phyloP scores from a whole-genome alignment of 2,888 invertebrate species.

The Syrista parreyssii region DNA sequence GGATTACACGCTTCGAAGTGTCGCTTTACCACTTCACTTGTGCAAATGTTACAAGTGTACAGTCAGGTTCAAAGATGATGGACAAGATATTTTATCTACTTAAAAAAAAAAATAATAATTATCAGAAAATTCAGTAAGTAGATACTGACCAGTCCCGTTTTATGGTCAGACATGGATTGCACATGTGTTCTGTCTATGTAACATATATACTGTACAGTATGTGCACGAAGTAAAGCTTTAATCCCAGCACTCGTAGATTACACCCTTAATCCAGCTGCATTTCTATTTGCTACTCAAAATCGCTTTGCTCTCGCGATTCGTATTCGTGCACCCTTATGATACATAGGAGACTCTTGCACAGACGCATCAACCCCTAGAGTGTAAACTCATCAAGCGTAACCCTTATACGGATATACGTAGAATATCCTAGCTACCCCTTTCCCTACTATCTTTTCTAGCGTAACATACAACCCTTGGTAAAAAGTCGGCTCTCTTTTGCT shows the following conservation, averaged over 20 bases:
- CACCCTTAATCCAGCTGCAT: slow-evolving; percentile 19
- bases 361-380: background rate
- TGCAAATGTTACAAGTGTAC: background rate
- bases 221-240: slow-evolving; percentile 11
- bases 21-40: background rate
- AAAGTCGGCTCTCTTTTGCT: background rate
- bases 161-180: background rate
- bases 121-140: background rate
- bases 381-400: background rate
- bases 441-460: background rate
- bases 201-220: background rate
- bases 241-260: slow-evolving; percentile 15
- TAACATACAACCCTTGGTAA: background rate
- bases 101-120: background rate
- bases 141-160: background rate
- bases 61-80: background rate
- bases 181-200: background rate
- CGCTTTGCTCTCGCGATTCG: slow-evolving; percentile 25
- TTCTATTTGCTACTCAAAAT: slow-evolving; percentile 27
- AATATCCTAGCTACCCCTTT: background rate
- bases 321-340: background rate
- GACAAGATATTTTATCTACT: background rate
- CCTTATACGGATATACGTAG: background rate
- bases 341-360: background rate
- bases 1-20: background rate